Base-by-base conservation (phyloP, 2,113 vertebrate genomes). In the Physeter macrocephalus region DNA sequence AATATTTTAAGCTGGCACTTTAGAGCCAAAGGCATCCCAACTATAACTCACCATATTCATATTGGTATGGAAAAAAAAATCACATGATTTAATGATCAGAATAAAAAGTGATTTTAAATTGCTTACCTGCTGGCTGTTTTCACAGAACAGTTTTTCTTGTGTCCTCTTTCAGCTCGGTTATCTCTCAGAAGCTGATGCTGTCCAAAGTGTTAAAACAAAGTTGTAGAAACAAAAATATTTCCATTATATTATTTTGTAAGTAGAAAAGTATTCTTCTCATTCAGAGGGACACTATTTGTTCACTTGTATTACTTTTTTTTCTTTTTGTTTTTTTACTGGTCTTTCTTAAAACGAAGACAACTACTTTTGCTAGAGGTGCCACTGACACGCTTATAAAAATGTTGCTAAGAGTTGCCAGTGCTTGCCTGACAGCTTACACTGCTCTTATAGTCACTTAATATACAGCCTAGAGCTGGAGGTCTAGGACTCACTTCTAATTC, bases 121-220 rank as follows among this genome's bases (percentile, higher is more conserved):
- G 81, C 98, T 98, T 97, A 99, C 99, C 99, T 99, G 99, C 99
- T 99, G 82, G 99, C 99, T 93, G 99, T 99, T 98, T 99, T 99
- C 64, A 99, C 99, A 1, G 99, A 99, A 94, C 99, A 99, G 98
- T 97, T 99, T 97, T 99, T 99, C 98, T 99, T 99, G 98, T 99
- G 99, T 29, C 99, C 99, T 98, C 99, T 98, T 93, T 99, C 99
- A 0, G 99, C 98, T 77, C 99, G 99, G 54, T 98, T 98, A 95
- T 99, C 99, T 98, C 99, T 99, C 97, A 99, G 98, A 90, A 99
- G 99, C 7, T 99, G 98, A 97, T 99, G 98, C 99, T 99, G 85
- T 62, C 93, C 90, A 96, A 90, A 91, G 64, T 0, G 49, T 96
- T 94, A 92, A 96, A 75, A 98, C 64, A 96, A 15, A 78, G 66